Evolutionary conservation across 2,888 invertebrate species (phyloP).

Genomic region (Acrobasis repandana): DNA sequence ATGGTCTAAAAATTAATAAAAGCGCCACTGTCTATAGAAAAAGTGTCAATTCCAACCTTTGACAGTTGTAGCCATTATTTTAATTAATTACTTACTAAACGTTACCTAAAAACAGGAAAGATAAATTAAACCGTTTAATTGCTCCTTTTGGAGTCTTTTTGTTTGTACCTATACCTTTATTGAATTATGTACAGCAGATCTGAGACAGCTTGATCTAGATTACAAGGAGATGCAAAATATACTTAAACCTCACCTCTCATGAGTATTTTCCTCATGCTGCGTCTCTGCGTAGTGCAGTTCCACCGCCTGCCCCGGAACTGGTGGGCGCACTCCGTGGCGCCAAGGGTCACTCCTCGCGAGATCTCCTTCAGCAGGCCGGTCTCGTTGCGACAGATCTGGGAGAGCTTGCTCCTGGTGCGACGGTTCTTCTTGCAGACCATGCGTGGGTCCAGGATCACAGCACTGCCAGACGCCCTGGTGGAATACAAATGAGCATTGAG

Average conservation of each 20-base stretch:
- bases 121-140: too few relatives aligned
- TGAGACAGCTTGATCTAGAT: too few relatives aligned
- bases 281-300: slow-evolving; percentile 93
- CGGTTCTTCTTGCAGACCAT: slow-evolving; percentile 94
- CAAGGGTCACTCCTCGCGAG: slow-evolving; percentile 90
- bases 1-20: too few relatives aligned
- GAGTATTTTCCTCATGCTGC: slow-evolving; percentile 92
- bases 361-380: slow-evolving; percentile 90
- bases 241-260: slow-evolving; percentile 86
- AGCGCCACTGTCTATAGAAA: too few relatives aligned
- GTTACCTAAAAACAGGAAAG: too few relatives aligned
- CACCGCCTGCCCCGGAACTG: slow-evolving; percentile 93
- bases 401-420: slow-evolving; percentile 88
- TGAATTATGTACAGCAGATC: too few relatives aligned
- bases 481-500: slow-evolving; percentile 23
- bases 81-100: too few relatives aligned
- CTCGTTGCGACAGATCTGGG: slow-evolving; percentile 93
- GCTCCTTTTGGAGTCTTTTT: too few relatives aligned
- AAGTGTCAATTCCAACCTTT: too few relatives aligned
- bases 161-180: too few relatives aligned
- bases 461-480: slow-evolving; percentile 90
- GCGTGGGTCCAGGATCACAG: slow-evolving; percentile 94
- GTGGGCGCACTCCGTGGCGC: slow-evolving; percentile 93
- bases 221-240: too few relatives aligned
- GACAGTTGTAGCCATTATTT: too few relatives aligned